Percentiles rank a stretch among this genome's conserved stretches.
phyloP scores from a whole-genome alignment of 2,113 vertebrate species.

The Chloroceryle aenea region DNA sequence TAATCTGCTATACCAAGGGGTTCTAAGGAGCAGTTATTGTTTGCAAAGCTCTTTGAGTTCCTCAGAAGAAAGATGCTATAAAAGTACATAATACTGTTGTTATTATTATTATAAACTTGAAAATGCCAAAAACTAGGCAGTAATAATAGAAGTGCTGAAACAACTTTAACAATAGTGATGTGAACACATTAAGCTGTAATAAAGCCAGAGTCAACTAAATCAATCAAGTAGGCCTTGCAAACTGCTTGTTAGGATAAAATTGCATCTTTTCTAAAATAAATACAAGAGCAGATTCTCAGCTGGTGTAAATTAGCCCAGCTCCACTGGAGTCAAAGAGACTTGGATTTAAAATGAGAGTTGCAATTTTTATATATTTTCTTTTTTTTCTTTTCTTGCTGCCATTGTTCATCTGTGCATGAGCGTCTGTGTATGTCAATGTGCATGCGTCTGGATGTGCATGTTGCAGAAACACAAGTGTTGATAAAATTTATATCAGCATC shows the following conservation, averaged over 20 bases:
- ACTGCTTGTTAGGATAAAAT: constrained; percentile 69
- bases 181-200: constrained; percentile 67
- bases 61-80: constrained; percentile 61
- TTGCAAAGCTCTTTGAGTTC: constrained; percentile 31
- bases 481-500: background rate
- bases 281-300: constrained; percentile 62
- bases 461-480: background rate
- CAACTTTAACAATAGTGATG: constrained; percentile 71
- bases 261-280: constrained; percentile 71
- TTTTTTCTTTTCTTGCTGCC: background rate
- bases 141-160: constrained; percentile 74
- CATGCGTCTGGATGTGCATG: background rate
- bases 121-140: constrained; percentile 62
- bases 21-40: constrained; percentile 53
- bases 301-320: constrained; percentile 65
- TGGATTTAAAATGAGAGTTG: constrained; percentile 36
- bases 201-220: constrained; percentile 71
- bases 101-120: constrained; percentile 67
- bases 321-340: constrained; percentile 40
- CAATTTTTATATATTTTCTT: background rate
- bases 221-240: constrained; percentile 64
- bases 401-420: constrained; percentile 19
- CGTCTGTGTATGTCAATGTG: background rate
- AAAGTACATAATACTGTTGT: constrained; percentile 62
- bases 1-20: background rate